Evolutionary conservation across 1,140 invertebrate species (phyloP).

Genomic region (Bombus confusus): DNA sequence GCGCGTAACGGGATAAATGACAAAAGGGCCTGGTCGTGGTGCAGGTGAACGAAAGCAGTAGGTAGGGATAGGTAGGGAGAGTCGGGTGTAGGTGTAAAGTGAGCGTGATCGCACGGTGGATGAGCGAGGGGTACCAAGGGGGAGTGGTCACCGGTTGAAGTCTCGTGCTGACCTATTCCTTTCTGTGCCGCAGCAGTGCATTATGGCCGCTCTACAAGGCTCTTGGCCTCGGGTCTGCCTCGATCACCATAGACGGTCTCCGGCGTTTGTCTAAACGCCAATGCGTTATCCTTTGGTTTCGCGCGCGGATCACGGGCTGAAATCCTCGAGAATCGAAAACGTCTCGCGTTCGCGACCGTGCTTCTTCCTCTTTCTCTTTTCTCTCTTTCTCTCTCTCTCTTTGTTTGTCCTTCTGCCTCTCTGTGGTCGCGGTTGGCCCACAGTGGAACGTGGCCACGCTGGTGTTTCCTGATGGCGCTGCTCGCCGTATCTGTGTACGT

Average conservation of each 20-base stretch:
- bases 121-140: conserved; percentile 74
- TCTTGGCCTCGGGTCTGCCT: conserved; percentile 52
- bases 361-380: background rate
- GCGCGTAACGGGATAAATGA: conserved; percentile 7
- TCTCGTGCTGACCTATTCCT: conserved; percentile 81
- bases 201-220: conserved; percentile 78
- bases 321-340: conserved; percentile 7
- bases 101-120: conserved; percentile 73
- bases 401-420: background rate
- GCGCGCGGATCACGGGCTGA: background rate
- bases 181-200: conserved; percentile 78
- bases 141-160: conserved; percentile 79
- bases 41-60: conserved; percentile 52
- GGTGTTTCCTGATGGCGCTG: conserved; percentile 49
- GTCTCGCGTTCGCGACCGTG: conserved; percentile 20
- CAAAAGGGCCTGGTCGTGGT: conserved; percentile 22
- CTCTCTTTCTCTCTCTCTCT: background rate
- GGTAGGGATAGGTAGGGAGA: conserved; percentile 48
- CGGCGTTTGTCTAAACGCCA: conserved; percentile 14
- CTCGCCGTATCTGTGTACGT: conserved; percentile 28
- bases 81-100: conserved; percentile 76
- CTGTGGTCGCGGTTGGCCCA: conserved; percentile 9
- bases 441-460: conserved; percentile 39
- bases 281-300: conserved; percentile 24
- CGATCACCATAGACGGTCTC: conserved; percentile 53